Conservation (phyloP, 2,113 vertebrate genomes). For the Lycaon pictus region DNA sequence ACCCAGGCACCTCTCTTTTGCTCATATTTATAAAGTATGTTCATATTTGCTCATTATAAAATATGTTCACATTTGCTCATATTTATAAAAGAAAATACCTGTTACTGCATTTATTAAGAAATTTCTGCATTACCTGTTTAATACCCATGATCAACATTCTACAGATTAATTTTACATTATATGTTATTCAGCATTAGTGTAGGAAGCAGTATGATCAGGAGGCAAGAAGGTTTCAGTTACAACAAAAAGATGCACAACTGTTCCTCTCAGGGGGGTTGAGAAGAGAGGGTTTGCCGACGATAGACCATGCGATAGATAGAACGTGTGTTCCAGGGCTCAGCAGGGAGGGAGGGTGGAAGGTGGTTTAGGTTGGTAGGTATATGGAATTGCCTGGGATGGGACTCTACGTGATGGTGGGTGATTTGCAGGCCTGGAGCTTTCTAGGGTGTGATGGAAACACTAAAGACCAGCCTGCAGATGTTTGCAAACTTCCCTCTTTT, state of each 20-base stretch:
- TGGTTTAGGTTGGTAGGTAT: rapidly evolving
- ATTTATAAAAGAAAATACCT: not conserved
- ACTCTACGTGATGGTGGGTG: not conserved
- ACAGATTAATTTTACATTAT: not conserved
- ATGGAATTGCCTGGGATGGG: no score
- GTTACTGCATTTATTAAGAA: not conserved
- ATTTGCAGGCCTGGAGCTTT: no score
- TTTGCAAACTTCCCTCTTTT: not conserved
- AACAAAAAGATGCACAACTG: not conserved
- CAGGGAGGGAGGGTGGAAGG: not conserved
- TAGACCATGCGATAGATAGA: not conserved
- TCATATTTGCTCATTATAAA: no score
- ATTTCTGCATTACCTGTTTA: not conserved
- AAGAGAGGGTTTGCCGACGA: not conserved
- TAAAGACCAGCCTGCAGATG: not conserved
- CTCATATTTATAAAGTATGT: not conserved
- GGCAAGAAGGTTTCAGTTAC: no score
- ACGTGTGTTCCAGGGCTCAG: not conserved
- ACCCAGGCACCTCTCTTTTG: not conserved
- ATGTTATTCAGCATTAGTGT: not conserved
- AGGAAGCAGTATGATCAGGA: not conserved
- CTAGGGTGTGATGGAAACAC: not conserved
- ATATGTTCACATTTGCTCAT: no score
- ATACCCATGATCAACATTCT: not conserved
- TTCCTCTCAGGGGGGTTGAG: not conserved